Base-by-base conservation (phyloP, 2,888 invertebrate species). In the Coleophora flavipennella region DNA sequence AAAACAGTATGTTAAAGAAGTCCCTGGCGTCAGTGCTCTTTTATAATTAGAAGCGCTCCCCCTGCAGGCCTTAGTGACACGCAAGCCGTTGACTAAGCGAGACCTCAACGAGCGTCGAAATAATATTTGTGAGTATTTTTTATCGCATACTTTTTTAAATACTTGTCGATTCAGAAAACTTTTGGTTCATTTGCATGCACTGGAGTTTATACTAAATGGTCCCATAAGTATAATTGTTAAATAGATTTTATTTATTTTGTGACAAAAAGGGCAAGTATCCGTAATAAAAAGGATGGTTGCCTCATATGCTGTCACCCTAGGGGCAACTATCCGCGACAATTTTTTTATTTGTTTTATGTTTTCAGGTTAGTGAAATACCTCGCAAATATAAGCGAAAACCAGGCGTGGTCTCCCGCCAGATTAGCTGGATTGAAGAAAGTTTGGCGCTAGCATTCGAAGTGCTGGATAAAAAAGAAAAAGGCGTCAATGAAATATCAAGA, bases 371-470 rank as follows among this genome's bases (percentile, higher is more conserved):
- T 29, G 40, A 39, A 43, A 39, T 39, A 36, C 35, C 38, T 38
- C 40, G 42, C 33, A 40, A 40, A 8, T 40, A 40, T 40, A 32
- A 36, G 13, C 36, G 36, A 41, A 46, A 44, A 31, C 41, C 40
- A 46, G 43, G 39, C 37, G 43, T 41, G 42, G 42, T 46, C 38
- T 43, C 42, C 31, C 44, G 46, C 41, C n/a, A 47, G 42, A 49
- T 49, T 43, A 44, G 31, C 47, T 51, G 47, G 51, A 47, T 45
- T 42, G 47, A 49, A 49, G 45, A 48, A 42, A 44, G 41, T 31
- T 39, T 50, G 40, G 20, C 43, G 44, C 40, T 42, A 44, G 47
- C 49, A 9, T 44, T 49, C 37, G 39, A 46, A 48, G 46, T 48
- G 44, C 27, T 48, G 33, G 35, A 37, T 13, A 13, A 44, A 42